Evolutionary conservation across 2,888 invertebrate species (phyloP), one percentile per base, ranked within the genome.

Genomic region (Tanaodytes sp.): DNA sequence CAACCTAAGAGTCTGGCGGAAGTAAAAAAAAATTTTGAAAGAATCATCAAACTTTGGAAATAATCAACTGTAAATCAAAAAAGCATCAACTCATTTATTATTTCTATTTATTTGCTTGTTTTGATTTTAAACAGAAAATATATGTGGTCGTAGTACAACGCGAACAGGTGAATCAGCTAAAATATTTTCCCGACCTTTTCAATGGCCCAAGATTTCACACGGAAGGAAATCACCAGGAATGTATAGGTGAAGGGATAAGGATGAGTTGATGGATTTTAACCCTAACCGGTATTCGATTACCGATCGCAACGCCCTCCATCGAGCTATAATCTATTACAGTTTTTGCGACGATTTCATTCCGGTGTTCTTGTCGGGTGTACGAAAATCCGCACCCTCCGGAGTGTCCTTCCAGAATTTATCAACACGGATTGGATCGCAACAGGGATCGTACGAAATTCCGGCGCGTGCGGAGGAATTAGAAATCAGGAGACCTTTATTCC

Each of bases 271-370:
- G 78, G 82, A 79, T 82, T 82, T 79, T 79, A 81, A 80, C 79
- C 79, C 80, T 78, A 78, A 79, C 79, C 76, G 77, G 79, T 80
- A 81, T 82, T 75, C 71, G 71, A 75, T 73, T 71, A 75, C 73
- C 71, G 70, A 75, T 71, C 63, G 63, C 54, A 49, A 51, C 52
- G 52, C 59, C 59, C 73, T 70, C 71, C 70, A 63, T 61, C 54
- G 46, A 51, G 70, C 73, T 80, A 82, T 81, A 81, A 82, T 82
- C 82, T 78, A 82, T 82, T 82, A 82, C 75, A 74, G 77, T 81
- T 81, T 79, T 82, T 80, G 79, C 77, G 72, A 58, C 72, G 72
- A 74, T 59, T 67, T 63, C 61, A 62, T 75, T 74, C 74, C 68
- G 54, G 33, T 63, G 61, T 54, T 62, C 54, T 66, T 62, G 59